A percentile compares a stretch with the other conserved stretches of the same genome.
Conservation (phyloP, 1,140 invertebrate genomes). For the Heliothis virescens region DNA sequence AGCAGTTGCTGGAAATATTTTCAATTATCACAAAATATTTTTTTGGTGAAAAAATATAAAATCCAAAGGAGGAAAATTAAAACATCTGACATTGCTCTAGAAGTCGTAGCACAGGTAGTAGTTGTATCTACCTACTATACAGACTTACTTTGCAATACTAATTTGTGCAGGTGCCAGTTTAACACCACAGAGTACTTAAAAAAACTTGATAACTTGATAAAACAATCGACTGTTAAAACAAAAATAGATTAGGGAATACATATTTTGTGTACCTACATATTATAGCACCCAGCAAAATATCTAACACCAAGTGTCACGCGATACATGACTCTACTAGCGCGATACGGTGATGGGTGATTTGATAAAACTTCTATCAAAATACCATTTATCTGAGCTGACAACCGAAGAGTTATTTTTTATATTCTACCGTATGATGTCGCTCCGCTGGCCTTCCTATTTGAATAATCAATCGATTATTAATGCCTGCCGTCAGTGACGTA, state of each 20-base stretch:
- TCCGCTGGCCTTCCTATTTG: conserved; percentile 61
- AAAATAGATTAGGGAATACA: too few species aligned
- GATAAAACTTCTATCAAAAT: conserved; percentile 54
- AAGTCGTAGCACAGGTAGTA: too few species aligned
- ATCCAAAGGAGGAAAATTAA: too few species aligned
- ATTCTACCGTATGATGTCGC: conserved; percentile 40
- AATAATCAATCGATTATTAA: conserved; percentile 85
- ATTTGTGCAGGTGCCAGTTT: too few species aligned
- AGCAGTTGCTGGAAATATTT: not conserved
- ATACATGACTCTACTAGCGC: not conserved
- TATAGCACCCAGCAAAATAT: not conserved
- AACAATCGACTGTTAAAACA: too few species aligned
- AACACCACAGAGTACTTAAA: too few species aligned
- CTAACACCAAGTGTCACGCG: not conserved
- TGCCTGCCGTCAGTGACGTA: conserved; percentile 90
- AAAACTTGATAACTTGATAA: too few species aligned
- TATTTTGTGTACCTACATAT: too few species aligned
- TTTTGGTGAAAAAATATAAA: not conserved
- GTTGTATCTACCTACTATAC: too few species aligned
- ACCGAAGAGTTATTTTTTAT: conserved; percentile 45
- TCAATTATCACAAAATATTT: not conserved
- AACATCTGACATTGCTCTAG: too few species aligned
- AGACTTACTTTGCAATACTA: too few species aligned
- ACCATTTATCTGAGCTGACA: conserved; percentile 53
- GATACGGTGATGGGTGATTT: conserved; percentile 45